Base-by-base conservation (phyloP, 2,797 vertebrate genomes). In the Kryptolebias ocellatus region DNA sequence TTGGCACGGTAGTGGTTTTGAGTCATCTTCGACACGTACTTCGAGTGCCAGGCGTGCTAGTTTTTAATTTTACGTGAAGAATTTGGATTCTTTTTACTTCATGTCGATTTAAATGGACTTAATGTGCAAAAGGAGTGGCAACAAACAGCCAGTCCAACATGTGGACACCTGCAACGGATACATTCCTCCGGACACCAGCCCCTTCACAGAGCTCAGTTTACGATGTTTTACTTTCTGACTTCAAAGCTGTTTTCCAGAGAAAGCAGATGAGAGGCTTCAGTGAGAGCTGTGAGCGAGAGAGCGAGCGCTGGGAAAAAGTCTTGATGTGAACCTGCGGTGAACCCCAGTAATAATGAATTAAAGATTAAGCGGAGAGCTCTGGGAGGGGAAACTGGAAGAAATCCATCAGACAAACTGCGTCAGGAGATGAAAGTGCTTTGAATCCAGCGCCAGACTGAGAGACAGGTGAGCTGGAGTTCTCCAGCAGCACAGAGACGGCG, bases 331-430 rank as follows among this genome's bases (percentile, higher is more conserved):
- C 86, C 73, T 18, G 53, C 39, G 4, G 39, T 91, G 90, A 93
- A 93, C 91, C 75, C 53, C 31, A 47, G 64, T 42, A 64, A 74
- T 73, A 76, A 88, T 91, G 88, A 92, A 92, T 92, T 88, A 92
- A 92, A 93, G 88, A 93, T 92, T 86, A 92, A 92, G 85, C 78
- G 44, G 59, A 72, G 79, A 56, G 72, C 76, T 56, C 79, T 20
- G 69, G 68, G 80, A 79, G 80, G 5, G 79, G 49, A 70, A 64
- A 84, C 72, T 67, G 75, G 73, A 68, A 83, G 87, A 87, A 85
- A 67, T 80, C 70, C 64, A 53, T 78, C 72, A 80, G 80, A 86
- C 69, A 73, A 87, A 83, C 80, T 79, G 76, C 49, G 76, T 29
- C 47, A 54, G 60, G 61, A 87, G 85, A 89, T 90, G 83, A 90